Base-by-base conservation (phyloP, 2,113 vertebrate species). In the Onychorhynchus coronatus region DNA sequence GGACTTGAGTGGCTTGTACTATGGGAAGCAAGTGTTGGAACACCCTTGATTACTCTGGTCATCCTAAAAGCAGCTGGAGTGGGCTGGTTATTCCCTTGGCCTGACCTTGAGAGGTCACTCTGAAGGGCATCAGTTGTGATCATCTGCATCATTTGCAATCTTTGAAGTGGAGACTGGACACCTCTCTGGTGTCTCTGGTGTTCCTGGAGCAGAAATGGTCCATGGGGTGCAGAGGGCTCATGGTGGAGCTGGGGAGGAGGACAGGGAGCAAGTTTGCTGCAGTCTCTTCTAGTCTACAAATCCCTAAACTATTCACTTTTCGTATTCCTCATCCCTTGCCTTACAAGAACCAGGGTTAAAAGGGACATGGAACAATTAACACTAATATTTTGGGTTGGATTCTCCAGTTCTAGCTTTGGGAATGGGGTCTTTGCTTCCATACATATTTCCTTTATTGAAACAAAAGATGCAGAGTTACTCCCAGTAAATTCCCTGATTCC, bases 181-280 rank as follows among this genome's bases (percentile, higher is more conserved):
- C 2, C 37, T 39, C 44, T 35, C 49, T 74, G 39, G 11, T 28
- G 58, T 39, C 62, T 42, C 49, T 20, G 39, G 28, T 9, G 0
- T 1, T 10, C 28, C 35, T 46, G 2, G 11, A 27, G 53, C 37
- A 89, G 79, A 49, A 73, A 23, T 5, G 16, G 8, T 20, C 72
- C 2, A 0, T 12, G 46, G 2, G 13, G 39, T 8, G 70, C 42
- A 42, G 80, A 18, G 41, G 44, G 10, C 18, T 61, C 3, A 2
- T 1, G 42, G 37, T 1, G 0, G 37, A 5, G 1, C 50, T 33
- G 49, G 3, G 9, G 39, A 31, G 70, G 35, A 41, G 12, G 63
- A 70, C 74, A 52, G 68, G 35, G 35, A 56, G 53, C 37, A 11
- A 3, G 14, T 18, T 1, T 30, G 55, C 72, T 39, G 41, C 9